Conservation (phyloP, 2,113 vertebrate genomes). For the Sitta europaea region DNA sequence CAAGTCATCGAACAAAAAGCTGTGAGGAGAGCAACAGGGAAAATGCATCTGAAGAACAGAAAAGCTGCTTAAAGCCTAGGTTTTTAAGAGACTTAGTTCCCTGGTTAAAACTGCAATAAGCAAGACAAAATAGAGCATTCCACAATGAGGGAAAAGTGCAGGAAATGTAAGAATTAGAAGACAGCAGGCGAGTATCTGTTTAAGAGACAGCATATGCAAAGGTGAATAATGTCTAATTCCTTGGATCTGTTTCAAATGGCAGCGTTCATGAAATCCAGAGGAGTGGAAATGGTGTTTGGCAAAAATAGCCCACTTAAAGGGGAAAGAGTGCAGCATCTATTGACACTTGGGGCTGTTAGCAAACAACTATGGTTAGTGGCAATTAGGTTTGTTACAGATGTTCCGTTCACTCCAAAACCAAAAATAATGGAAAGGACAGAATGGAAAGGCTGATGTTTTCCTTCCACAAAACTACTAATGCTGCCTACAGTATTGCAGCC, state of each 20-base stretch:
- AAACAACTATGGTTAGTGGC: conserved; percentile 12
- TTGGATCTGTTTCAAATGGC: conserved; percentile 54
- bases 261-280: conserved; percentile 35
- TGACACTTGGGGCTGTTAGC: background rate
- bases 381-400: background rate
- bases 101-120: background rate
- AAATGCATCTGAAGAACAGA: background rate
- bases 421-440: conserved; percentile 18
- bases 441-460: conserved; percentile 16
- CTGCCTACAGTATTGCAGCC: background rate
- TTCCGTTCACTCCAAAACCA: background rate
- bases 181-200: background rate
- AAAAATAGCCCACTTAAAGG: conserved; percentile 45
- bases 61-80: background rate
- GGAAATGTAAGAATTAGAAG: conserved; percentile 19
- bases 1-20: conserved; percentile 57
- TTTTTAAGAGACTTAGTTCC: background rate
- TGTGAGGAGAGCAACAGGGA: background rate
- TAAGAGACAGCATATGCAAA: conserved; percentile 2
- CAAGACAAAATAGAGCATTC: conserved; percentile 36
- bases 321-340: background rate
- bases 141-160: background rate
- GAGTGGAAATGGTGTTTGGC: conserved; percentile 35
- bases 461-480: background rate
- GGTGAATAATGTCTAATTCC: conserved; percentile 46